Evolutionary conservation across 2,797 vertebrate species (phyloP).

Genomic region (Peromyscus nudipes): DNA sequence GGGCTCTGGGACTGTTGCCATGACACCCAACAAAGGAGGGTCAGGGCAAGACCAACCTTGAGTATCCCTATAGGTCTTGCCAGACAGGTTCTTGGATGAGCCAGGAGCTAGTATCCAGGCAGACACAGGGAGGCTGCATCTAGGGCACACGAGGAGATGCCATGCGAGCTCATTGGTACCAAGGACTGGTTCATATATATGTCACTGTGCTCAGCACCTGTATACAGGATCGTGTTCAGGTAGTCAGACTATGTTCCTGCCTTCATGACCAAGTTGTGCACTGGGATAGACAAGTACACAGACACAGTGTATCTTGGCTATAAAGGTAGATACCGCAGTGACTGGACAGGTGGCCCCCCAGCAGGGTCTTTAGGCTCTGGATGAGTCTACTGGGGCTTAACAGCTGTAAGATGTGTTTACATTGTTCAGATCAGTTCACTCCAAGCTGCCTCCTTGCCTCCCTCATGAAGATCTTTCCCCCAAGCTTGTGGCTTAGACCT

Average conservation of each 20-base stretch:
- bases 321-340: rapidly evolving
- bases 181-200: rapidly evolving
- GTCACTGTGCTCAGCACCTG: rapidly evolving
- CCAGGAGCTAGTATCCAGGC: rapidly evolving
- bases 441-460: background rate
- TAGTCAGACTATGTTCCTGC: background rate
- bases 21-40: rapidly evolving
- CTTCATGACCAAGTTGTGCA: rapidly evolving
- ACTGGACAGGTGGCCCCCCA: rapidly evolving
- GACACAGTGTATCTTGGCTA: rapidly evolving
- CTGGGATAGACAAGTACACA: background rate
- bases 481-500: rapidly evolving
- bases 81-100: background rate
- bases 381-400: background rate
- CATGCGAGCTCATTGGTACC: rapidly evolving
- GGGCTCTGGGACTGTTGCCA: rapidly evolving
- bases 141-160: background rate
- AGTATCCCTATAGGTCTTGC: background rate
- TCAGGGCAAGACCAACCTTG: rapidly evolving
- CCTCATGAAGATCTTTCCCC: background rate
- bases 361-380: background rate
- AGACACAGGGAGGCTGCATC: too few relatives aligned
- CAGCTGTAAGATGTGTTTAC: rapidly evolving
- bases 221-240: background rate
- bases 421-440: rapidly evolving